Base-by-base conservation (phyloP, 2,113 vertebrate genomes). In the Bothrops jararaca region DNA sequence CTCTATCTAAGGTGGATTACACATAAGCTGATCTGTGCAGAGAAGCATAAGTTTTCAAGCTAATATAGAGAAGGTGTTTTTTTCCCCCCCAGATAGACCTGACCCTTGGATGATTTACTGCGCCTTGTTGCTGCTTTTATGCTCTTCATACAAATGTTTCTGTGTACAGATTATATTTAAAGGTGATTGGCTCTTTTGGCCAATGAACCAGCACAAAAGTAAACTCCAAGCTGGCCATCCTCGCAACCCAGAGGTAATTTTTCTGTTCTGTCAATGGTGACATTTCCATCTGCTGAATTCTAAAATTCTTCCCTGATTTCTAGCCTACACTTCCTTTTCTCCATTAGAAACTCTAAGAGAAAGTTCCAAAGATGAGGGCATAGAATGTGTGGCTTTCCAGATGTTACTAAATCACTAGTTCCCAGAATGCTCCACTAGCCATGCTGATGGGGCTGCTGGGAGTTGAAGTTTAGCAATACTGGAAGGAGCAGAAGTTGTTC, bases 1-100 rank as follows among this genome's bases (percentile, higher is more conserved):
- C 57, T 93, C 80, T 9, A 18, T 64, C 56, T 86, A 93, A 90
- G 90, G 89, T 86, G 92, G 89, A 86, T 92, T 89, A 45, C 53
- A 86, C 54, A 54, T 88, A 48, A 86, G 23, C 54, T 89, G 85
- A 86, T 90, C 57, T 39, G 45, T 29, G 11, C 50, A n/a, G 34
- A 45, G 64, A 5, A 34, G n/a, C 69, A 24, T 50, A 92, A 6
- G 54, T 90, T 90, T 53, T 26, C 56, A 42, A 90, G 12, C 22
- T 34, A 90, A 50, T 90, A 34, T 3, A 86, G 52, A 52, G 29
- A 86, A 86, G 39, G 20, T 39, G 69, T 13, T 85, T 60, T 26
- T n/a, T 12, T 4, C 0, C 52, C 23, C 20, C 2, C 52, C 23
- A 58, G 8, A 24, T 20, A 26, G 42, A n/a, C 12, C 54, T 85